These are phyloP conservation scores for Epistrophe eligans DNA, from an alignment of 2,888 invertebrate species.

Conservation along the genomic window DNA sequence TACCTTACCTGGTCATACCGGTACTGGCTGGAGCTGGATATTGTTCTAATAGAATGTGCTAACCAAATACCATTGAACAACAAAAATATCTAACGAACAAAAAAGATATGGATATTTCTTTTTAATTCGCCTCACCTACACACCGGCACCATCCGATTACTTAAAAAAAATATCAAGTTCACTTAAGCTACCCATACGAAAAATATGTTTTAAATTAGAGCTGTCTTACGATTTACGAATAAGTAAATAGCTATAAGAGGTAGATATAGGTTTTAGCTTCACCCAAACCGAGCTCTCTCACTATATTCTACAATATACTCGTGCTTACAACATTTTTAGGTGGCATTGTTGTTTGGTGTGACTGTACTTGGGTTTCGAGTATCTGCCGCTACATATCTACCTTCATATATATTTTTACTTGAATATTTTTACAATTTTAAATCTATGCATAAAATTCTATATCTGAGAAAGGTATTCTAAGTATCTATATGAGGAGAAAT, in stretches of 20 bases:
- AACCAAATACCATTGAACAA: constrained; percentile 35
- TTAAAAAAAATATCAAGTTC: constrained; percentile 48
- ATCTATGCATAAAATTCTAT: constrained; percentile 69
- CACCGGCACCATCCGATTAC: constrained; percentile 50
- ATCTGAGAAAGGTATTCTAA: constrained; percentile 58
- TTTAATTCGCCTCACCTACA: constrained; percentile 59
- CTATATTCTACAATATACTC: not conserved
- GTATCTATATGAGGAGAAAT: constrained; percentile 49
- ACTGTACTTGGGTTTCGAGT: constrained; percentile 59
- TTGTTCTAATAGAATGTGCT: constrained; percentile 45
- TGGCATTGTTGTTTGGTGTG: constrained; percentile 57
- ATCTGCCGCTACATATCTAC: not conserved
- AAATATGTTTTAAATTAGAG: constrained; percentile 60
- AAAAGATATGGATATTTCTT: constrained; percentile 30
- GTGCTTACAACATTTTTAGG: constrained; percentile 41
- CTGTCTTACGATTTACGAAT: constrained; percentile 45
- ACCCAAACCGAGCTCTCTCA: constrained; percentile 22
- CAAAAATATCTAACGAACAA: constrained; percentile 29
- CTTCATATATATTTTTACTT: constrained; percentile 11
- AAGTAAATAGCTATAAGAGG: constrained; percentile 18
- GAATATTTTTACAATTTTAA: constrained; percentile 65
- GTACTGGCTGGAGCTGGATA: constrained; percentile 32
- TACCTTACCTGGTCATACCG: constrained; percentile 48
- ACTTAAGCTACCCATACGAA: constrained; percentile 50
- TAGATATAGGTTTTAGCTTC: constrained; percentile 1